A percentile compares a stretch with the other conserved stretches of the same genome.
Evolutionary conservation across 2,888 invertebrate genomes (phyloP).

Genomic region (Caenorhabditis doughertyi): DNA sequence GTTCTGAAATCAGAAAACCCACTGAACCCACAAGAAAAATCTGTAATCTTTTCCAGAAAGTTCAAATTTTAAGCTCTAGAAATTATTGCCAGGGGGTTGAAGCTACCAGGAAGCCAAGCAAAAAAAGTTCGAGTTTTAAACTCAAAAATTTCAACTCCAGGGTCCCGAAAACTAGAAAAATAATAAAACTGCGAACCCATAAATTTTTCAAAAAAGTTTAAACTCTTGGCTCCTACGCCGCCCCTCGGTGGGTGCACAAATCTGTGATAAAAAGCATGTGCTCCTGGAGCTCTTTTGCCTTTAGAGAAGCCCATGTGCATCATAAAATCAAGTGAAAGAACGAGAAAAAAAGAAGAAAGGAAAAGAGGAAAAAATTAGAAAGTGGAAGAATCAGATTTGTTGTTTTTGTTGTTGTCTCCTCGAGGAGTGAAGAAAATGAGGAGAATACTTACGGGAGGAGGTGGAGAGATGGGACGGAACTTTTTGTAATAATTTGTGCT

Average conservation of each 20-base stretch:
- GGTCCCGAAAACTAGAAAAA: too few species aligned
- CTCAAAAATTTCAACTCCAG: too few species aligned
- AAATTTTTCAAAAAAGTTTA: too few species aligned
- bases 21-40: too few species aligned
- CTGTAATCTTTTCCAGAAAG: too few species aligned
- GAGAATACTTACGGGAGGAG: neutral
- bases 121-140: too few species aligned
- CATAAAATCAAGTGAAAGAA: conserved; percentile 21
- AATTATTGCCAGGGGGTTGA: too few species aligned
- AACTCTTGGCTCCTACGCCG: conserved; percentile 26
- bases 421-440: too few species aligned
- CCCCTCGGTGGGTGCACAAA: neutral
- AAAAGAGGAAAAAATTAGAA: neutral
- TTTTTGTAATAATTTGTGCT: conserved; percentile 21
- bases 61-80: too few species aligned
- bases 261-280: neutral
- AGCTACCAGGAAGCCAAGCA: too few species aligned
- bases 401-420: neutral
- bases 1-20: too few species aligned
- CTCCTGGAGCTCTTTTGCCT: neutral
- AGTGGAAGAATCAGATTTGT: conserved; percentile 13
- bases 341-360: neutral
- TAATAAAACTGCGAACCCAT: too few species aligned
- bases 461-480: conserved; percentile 4
- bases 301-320: conserved; percentile 12